phyloP scores from a whole-genome alignment of 2,113 vertebrate species.

The Poeciliopsis prolifica region DNA sequence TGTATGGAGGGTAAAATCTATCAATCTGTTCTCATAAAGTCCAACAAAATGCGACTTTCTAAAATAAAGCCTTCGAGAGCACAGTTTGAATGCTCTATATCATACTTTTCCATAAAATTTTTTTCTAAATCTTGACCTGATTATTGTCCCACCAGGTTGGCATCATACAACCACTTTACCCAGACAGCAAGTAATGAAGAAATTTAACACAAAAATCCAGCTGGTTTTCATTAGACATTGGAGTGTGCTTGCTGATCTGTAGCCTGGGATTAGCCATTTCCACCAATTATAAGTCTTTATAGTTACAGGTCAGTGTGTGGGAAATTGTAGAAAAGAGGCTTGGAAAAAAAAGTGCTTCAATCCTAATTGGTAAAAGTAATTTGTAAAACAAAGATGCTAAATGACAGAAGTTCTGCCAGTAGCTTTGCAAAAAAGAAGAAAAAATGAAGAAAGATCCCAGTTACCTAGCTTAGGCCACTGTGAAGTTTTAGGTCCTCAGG shows the following conservation, averaged over 20 bases:
- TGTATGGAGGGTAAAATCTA: neutral
- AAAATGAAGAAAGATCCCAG: no score
- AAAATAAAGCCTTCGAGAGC: neutral
- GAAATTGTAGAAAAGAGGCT: constrained; percentile 40
- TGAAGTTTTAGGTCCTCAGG: no score
- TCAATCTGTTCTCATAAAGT: neutral
- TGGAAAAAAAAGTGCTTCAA: constrained; percentile 35
- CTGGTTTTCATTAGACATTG: constrained; percentile 29
- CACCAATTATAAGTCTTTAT: constrained; percentile 38
- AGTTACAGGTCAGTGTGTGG: constrained; percentile 43
- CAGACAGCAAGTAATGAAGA: neutral
- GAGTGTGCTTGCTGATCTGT: constrained; percentile 41
- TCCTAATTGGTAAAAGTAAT: constrained; percentile 56
- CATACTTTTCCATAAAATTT: neutral
- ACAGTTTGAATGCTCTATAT: neutral
- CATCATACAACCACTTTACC: neutral
- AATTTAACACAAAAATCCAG: constrained; percentile 22
- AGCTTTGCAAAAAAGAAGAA: neutral
- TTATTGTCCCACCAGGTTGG: neutral
- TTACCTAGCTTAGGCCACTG: no score
- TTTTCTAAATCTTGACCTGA: neutral
- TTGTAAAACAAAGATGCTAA: constrained; percentile 29
- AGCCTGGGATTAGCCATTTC: constrained; percentile 53
- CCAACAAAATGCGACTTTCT: neutral
- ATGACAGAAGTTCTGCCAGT: constrained; percentile 24